phyloP scores from a whole-genome alignment of 2,113 vertebrate species.

The Ophthalmolycus amberensis region DNA sequence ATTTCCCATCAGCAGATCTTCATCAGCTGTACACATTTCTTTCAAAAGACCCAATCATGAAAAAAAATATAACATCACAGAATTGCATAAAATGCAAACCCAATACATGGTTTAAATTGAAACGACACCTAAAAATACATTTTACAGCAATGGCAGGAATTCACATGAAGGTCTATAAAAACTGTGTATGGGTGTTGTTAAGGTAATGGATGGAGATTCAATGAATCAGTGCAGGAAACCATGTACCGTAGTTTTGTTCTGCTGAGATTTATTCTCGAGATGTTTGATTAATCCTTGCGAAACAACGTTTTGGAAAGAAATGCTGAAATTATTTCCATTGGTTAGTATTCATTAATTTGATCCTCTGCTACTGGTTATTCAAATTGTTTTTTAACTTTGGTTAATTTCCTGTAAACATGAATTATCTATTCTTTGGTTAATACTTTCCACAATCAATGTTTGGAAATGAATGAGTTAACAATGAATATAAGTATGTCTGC shows the following conservation, averaged over 20 bases:
- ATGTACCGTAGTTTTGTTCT: neutral
- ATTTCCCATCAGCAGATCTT: neutral
- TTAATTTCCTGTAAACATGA: neutral
- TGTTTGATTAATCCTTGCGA: neutral
- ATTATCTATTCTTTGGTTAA: neutral
- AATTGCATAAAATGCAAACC: neutral
- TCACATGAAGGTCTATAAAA: neutral
- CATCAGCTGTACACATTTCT: neutral
- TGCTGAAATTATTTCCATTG: neutral
- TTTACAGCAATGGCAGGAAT: neutral
- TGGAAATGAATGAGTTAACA: neutral
- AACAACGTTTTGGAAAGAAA: neutral
- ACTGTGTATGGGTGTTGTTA: neutral
- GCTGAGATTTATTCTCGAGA: neutral
- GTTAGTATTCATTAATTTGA: neutral
- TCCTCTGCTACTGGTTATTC: neutral
- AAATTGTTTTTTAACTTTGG: neutral
- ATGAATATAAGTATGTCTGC: neutral
- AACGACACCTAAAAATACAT: neutral
- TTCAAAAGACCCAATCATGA: neutral
- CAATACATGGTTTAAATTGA: neutral
- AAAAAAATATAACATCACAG: too few relatives aligned
- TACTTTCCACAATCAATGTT: neutral
- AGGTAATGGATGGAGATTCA: neutral
- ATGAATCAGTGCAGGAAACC: neutral